These are phyloP conservation scores for Drosophila mojavensis DNA, from an alignment of 1,140 invertebrate species.

Conservation along the genomic window DNA sequence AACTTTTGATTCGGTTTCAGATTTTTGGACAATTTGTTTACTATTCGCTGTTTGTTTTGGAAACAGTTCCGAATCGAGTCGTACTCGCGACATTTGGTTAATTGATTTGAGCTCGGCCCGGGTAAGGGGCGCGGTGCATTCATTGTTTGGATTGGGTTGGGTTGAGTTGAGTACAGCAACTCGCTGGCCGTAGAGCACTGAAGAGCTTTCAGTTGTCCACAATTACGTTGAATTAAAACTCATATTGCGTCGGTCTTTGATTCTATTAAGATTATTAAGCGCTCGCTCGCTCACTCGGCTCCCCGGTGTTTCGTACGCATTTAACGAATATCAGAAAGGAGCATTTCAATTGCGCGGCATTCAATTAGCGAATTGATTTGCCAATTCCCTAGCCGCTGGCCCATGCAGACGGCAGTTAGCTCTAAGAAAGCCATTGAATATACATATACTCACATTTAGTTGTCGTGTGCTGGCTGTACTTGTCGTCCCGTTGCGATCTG, in stretches of 20 bases:
- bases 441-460: slow-evolving; percentile 33
- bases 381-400: slow-evolving; percentile 1
- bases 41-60: slow-evolving; percentile 35
- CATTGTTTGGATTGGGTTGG: background rate
- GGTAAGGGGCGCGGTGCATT: background rate
- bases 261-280: slow-evolving; percentile 77
- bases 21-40: slow-evolving; percentile 47
- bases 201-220: slow-evolving; percentile 33
- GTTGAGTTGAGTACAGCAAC: background rate
- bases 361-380: slow-evolving; percentile 75
- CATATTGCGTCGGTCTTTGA: slow-evolving; percentile 71
- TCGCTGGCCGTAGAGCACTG: slow-evolving; percentile 4
- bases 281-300: slow-evolving; percentile 7
- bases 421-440: background rate
- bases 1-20: slow-evolving; percentile 52
- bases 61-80: slow-evolving; percentile 64
- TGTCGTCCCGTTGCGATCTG: slow-evolving; percentile 30
- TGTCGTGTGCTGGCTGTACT: slow-evolving; percentile 9
- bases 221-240: slow-evolving; percentile 78
- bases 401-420: background rate
- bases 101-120: slow-evolving; percentile 62
- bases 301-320: slow-evolving; percentile 32
- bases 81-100: slow-evolving; percentile 77
- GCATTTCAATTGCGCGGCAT: slow-evolving; percentile 68
- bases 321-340: slow-evolving; percentile 65